phyloP scores from a whole-genome alignment of 2,888 invertebrate genomes.

The Ectemnius continuus region DNA sequence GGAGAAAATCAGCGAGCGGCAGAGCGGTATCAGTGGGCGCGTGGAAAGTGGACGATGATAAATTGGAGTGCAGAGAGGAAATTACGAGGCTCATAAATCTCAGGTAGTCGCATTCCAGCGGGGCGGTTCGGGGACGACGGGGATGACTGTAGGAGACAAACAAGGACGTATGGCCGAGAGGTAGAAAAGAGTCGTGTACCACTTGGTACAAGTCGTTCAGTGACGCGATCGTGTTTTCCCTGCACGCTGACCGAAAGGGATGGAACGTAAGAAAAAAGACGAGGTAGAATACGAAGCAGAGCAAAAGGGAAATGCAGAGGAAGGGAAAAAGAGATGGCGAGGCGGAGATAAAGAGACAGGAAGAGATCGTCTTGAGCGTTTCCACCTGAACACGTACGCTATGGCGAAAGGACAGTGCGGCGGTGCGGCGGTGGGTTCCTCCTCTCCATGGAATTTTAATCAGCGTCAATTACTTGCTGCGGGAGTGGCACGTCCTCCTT shows the following conservation, averaged over 20 bases:
- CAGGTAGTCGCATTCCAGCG: background rate
- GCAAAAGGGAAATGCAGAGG: background rate
- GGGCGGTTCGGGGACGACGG: background rate
- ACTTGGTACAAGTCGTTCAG: constrained; percentile 2
- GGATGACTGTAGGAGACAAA: background rate
- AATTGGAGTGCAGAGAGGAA: constrained; percentile 2
- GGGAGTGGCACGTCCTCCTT: constrained; percentile 61
- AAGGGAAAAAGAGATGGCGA: background rate
- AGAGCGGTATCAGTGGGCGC: background rate
- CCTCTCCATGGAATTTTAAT: constrained; percentile 68
- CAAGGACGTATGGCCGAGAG: background rate
- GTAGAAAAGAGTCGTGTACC: constrained; percentile 12
- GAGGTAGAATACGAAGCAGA: background rate
- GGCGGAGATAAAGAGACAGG: background rate
- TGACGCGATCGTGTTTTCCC: constrained; percentile 43
- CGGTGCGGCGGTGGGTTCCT: constrained; percentile 15
- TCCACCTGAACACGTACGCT: constrained; percentile 57
- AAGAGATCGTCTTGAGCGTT: constrained; percentile 34
- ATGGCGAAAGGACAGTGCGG: constrained; percentile 37
- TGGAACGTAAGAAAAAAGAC: background rate
- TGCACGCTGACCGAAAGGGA: constrained; percentile 17
- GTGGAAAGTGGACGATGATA: constrained; percentile 6
- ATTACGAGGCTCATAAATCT: background rate
- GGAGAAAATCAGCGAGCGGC: background rate
- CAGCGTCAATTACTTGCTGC: constrained; percentile 67